These are phyloP conservation scores for Drosophila nigritarsus DNA, from an alignment of 2,888 invertebrate genomes.

Conservation along the genomic window DNA sequence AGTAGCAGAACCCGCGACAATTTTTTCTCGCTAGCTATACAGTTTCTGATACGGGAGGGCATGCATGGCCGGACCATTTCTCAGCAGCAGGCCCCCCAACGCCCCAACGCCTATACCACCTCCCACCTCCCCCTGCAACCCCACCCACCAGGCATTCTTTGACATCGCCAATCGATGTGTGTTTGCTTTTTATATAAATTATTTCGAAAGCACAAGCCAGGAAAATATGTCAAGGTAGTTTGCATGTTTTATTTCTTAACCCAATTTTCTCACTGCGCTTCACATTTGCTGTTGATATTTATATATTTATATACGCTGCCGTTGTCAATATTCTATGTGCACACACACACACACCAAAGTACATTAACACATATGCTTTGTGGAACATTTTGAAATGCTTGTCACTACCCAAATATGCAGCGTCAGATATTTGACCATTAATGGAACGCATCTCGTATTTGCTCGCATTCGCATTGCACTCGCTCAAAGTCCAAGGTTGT, in stretches of 20 bases:
- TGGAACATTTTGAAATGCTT: slow-evolving; percentile 14
- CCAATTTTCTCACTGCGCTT: slow-evolving; percentile 60
- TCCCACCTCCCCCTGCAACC: background rate
- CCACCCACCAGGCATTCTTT: slow-evolving; percentile 5
- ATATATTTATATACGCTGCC: slow-evolving; percentile 15
- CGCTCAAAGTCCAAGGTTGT: slow-evolving; percentile 52
- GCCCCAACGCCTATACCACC: background rate
- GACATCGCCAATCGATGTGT: slow-evolving; percentile 35
- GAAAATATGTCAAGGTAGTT: slow-evolving; percentile 75
- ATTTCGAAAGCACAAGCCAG: slow-evolving; percentile 53
- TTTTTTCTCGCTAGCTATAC: slow-evolving; percentile 21
- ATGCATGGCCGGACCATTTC: slow-evolving; percentile 10
- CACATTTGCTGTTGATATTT: slow-evolving; percentile 20
- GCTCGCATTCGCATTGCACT: slow-evolving; percentile 18
- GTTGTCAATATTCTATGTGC: slow-evolving; percentile 29
- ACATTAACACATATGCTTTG: slow-evolving; percentile 1
- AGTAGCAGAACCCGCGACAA: background rate
- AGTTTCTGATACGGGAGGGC: slow-evolving; percentile 36
- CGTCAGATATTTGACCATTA: slow-evolving; percentile 36
- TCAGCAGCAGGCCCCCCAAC: background rate
- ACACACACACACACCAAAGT: background rate
- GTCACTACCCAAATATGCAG: slow-evolving; percentile 16
- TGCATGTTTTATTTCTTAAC: slow-evolving; percentile 77
- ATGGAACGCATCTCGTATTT: slow-evolving; percentile 38
- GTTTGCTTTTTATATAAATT: slow-evolving; percentile 38